Conservation (phyloP, 92 coral and sea anemone genomes). For the Chrysogorgia sp. region DNA sequence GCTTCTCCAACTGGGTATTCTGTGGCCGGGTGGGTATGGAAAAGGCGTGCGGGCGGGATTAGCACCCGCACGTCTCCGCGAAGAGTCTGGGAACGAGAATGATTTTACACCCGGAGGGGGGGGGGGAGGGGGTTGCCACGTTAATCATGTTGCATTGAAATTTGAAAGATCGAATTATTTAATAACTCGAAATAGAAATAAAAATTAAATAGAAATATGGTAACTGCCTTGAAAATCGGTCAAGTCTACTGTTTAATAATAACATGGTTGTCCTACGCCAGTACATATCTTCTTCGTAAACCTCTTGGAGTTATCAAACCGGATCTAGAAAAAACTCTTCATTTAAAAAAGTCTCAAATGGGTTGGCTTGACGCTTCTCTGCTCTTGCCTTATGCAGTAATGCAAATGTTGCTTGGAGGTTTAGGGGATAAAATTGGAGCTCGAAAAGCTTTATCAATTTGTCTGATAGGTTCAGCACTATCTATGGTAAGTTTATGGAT, state of each 20-base stretch:
- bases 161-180: no score
- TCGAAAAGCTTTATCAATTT: constrained; percentile 77
- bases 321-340: constrained; percentile 67
- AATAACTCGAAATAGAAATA: background rate
- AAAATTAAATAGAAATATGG: constrained; percentile 2
- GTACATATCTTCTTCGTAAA: constrained; percentile 88
- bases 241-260: constrained; percentile 72
- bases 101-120: no score
- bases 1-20: no score
- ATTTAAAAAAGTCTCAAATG: constrained; percentile 72
- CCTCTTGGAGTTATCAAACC: constrained; percentile 97
- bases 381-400: constrained; percentile 88
- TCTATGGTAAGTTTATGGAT: constrained; percentile 84
- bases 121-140: no score
- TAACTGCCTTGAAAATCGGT: constrained; percentile 59
- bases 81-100: no score
- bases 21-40: no score
- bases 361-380: constrained; percentile 90
- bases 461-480: constrained; percentile 83
- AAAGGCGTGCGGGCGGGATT: no score
- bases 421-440: constrained; percentile 96
- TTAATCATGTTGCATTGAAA: no score
- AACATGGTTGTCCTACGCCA: constrained; percentile 88
- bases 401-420: constrained; percentile 96
- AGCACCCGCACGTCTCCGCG: no score